phyloP scores from a whole-genome alignment of 1,140 invertebrate genomes.

The Archivesica marissinica region DNA sequence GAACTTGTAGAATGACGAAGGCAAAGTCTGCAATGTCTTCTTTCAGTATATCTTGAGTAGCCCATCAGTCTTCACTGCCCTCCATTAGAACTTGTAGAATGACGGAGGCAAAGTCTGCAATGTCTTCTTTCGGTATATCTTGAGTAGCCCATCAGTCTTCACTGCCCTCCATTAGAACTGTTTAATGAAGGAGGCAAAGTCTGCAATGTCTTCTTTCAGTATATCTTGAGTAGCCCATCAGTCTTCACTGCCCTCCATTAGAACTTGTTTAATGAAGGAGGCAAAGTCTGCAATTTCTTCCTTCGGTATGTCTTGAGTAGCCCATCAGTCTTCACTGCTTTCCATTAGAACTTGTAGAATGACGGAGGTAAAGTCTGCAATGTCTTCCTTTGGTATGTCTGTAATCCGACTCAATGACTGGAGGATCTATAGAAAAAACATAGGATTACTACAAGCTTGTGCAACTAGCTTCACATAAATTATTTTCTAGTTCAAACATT shows the following conservation, averaged over 20 bases:
- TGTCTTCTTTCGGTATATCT: slow-evolving; percentile 29
- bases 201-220: too few relatives aligned
- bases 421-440: slow-evolving; percentile 17
- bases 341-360: slow-evolving; percentile 20
- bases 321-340: slow-evolving; percentile 4
- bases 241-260: too few relatives aligned
- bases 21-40: slow-evolving; percentile 55
- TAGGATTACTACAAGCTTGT: background rate
- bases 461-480: background rate
- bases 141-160: too few relatives aligned
- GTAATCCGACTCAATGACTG: slow-evolving; percentile 2
- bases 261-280: too few relatives aligned
- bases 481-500: background rate
- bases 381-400: slow-evolving; percentile 33
- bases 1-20: slow-evolving; percentile 10
- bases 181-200: too few relatives aligned
- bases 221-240: too few relatives aligned
- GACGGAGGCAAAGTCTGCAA: slow-evolving; percentile 52
- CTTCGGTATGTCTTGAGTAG: background rate
- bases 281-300: too few relatives aligned
- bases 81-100: slow-evolving; percentile 20
- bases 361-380: slow-evolving; percentile 51
- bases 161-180: too few relatives aligned
- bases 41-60: background rate
- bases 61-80: slow-evolving; percentile 1